Percentiles rank a stretch among this genome's conserved stretches.
These are phyloP conservation scores for Lamprotornis superbus DNA, from an alignment of 2,113 vertebrate species.

Conservation along the genomic window DNA sequence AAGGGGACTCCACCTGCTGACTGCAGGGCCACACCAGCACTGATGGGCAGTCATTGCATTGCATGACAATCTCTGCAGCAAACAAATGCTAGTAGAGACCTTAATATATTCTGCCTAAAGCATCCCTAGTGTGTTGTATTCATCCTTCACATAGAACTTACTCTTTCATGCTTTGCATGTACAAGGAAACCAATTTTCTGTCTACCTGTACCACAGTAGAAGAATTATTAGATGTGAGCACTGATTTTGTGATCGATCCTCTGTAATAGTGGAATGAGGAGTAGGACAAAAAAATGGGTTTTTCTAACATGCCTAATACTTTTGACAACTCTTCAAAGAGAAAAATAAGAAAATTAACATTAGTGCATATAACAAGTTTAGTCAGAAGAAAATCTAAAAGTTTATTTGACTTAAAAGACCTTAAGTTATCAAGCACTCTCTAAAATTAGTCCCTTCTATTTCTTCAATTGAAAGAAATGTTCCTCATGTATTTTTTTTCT, in stretches of 20 bases:
- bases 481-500: neutral
- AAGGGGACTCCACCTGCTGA: neutral
- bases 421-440: neutral
- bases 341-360: neutral
- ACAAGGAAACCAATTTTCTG: neutral
- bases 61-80: neutral
- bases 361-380: neutral
- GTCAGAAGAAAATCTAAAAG: neutral
- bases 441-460: neutral
- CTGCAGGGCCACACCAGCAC: neutral
- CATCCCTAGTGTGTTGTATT: neutral
- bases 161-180: neutral
- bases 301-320: neutral
- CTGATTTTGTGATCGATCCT: neutral
- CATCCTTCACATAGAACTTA: neutral
- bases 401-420: neutral
- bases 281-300: neutral
- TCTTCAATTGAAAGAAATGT: neutral
- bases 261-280: neutral
- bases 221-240: neutral
- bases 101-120: neutral
- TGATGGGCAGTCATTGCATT: neutral
- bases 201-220: neutral
- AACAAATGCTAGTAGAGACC: neutral
- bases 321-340: neutral